A percentile compares a stretch with the other conserved stretches of the same genome.
Conservation (phyloP, 1,140 invertebrate species). For the Tribolium castaneum region DNA sequence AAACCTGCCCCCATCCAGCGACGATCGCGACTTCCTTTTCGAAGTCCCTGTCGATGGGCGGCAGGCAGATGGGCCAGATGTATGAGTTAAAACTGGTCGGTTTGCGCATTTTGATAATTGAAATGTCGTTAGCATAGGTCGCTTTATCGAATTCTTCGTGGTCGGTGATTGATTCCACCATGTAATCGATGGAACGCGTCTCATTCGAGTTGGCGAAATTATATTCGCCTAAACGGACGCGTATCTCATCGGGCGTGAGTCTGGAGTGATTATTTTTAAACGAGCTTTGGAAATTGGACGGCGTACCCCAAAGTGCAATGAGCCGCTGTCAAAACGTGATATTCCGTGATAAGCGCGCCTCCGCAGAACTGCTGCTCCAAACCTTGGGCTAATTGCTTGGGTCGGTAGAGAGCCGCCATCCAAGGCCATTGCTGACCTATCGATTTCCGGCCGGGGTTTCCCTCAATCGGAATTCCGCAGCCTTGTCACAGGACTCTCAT, state of each 20-base stretch:
- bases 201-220: slow-evolving; percentile 75
- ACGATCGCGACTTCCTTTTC: slow-evolving; percentile 76
- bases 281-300: neutral
- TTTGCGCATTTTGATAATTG: slow-evolving; percentile 78
- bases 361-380: slow-evolving; percentile 75
- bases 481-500: slow-evolving; percentile 62
- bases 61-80: slow-evolving; percentile 87
- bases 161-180: slow-evolving; percentile 71
- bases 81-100: slow-evolving; percentile 79
- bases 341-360: slow-evolving; percentile 81
- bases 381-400: slow-evolving; percentile 64
- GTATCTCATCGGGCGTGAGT: slow-evolving; percentile 71
- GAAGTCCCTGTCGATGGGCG: slow-evolving; percentile 71
- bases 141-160: slow-evolving; percentile 73
- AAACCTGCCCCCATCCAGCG: slow-evolving; percentile 79
- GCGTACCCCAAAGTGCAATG: slow-evolving; percentile 70
- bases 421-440: slow-evolving; percentile 75
- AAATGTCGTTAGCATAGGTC: slow-evolving; percentile 83
- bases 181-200: slow-evolving; percentile 74
- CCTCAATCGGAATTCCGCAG: slow-evolving; percentile 74
- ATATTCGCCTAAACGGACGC: slow-evolving; percentile 83
- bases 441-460: slow-evolving; percentile 69
- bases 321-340: slow-evolving; percentile 83
- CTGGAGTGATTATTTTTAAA: slow-evolving; percentile 62
- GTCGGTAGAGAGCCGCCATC: slow-evolving; percentile 78